Base-by-base conservation (phyloP, 1,140 invertebrate genomes). In the Littorina saxatilis region DNA sequence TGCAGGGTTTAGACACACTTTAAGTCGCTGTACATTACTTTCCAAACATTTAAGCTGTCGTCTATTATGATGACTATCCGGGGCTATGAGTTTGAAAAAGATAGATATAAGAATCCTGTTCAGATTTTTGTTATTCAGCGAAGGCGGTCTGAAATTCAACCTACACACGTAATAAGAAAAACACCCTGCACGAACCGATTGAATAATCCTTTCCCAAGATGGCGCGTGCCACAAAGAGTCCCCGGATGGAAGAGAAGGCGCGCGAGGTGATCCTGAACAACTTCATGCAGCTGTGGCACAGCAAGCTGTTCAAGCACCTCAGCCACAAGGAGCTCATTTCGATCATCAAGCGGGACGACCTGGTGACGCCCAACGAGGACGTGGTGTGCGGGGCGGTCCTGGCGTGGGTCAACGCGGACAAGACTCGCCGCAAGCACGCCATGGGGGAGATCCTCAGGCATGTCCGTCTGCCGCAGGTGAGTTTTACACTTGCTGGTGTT, bases 171-270 rank as follows among this genome's bases (percentile, higher is more conserved):
- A n/a, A n/a, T n/a, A n/a, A n/a, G n/a, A n/a, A n/a, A n/a, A n/a
- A n/a, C n/a, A n/a, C n/a, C n/a, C n/a, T n/a, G n/a, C n/a, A n/a
- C n/a, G n/a, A n/a, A n/a, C n/a, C n/a, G n/a, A n/a, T n/a, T n/a
- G n/a, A n/a, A n/a, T n/a, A n/a, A 5, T 23, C n/a, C 55, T 58
- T 23, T 66, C 32, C 2, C 32, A 9, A 68, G 68, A 97, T 98
- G 93, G 97, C 97, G 29, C 66, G 40, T 1, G 37, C 50, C 37
- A 81, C 79, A 7, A 73, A 50, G 50, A 63, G 70, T 13, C 29
- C 32, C 7, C 50, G 32, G 5, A 50, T 76, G 43, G 68, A 78
- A 43, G 17, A 55, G 66, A 50, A 39, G 40, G n/a, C 82, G 29
- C 55, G 63, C 35, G 15, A 9, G 13, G 79, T 58, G 47, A 72